Evolutionary conservation across 2,113 vertebrate genomes (phyloP).

Genomic region (Ramphastos sulfuratus): DNA sequence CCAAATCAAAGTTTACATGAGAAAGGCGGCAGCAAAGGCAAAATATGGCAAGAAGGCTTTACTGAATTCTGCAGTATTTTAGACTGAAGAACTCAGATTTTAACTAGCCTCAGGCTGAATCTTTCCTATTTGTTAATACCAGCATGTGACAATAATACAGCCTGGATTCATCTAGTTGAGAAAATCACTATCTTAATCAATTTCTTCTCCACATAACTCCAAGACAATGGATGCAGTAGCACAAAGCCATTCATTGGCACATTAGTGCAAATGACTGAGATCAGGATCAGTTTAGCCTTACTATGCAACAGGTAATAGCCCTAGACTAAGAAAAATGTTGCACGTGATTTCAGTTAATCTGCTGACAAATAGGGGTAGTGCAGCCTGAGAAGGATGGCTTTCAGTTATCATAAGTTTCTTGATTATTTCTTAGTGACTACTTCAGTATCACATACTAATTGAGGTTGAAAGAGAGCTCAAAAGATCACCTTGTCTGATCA

Average conservation of each 20-base stretch:
- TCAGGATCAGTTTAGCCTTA: not conserved
- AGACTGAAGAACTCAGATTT: not conserved
- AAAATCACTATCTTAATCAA: not conserved
- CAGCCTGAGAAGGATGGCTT: not conserved
- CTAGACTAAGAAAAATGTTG: not conserved
- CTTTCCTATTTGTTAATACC: not conserved
- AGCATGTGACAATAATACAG: not conserved
- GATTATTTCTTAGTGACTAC: not conserved
- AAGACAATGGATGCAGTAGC: not conserved
- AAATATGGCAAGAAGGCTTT: not conserved
- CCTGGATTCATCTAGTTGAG: not conserved
- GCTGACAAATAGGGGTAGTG: not conserved
- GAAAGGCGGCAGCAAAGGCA: not conserved
- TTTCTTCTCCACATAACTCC: fast-evolving
- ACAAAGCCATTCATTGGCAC: not conserved
- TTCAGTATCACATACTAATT: not conserved
- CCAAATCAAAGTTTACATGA: not conserved
- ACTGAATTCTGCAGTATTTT: not conserved
- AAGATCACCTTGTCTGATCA: not conserved
- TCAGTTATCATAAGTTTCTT: not conserved
- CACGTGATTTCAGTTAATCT: not conserved
- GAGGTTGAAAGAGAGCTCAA: not conserved
- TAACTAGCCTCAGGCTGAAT: not conserved
- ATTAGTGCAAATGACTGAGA: not conserved
- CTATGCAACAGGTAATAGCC: not conserved